Percentiles rank a stretch among this genome's conserved stretches.
These are phyloP conservation scores for Spheniscus humboldti DNA, from an alignment of 2,797 vertebrate species.

Conservation along the genomic window DNA sequence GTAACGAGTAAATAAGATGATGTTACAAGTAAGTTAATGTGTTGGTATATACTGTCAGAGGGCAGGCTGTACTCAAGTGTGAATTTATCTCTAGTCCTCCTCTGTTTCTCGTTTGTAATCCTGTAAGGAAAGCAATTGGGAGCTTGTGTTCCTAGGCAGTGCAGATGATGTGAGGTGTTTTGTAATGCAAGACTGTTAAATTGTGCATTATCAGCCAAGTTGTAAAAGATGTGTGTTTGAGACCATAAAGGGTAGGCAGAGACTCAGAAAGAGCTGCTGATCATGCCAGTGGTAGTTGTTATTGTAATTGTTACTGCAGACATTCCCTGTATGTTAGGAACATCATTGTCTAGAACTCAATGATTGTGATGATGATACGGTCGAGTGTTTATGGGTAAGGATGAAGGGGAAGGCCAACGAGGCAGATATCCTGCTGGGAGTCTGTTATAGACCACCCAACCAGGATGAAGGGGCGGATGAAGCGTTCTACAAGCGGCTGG, in stretches of 20 bases:
- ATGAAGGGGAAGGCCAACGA: too few relatives aligned
- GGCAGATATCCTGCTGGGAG: too few relatives aligned
- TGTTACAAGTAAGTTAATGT: background rate
- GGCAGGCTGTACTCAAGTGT: background rate
- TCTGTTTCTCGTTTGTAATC: background rate
- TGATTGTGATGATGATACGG: too few relatives aligned
- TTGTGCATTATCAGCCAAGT: background rate
- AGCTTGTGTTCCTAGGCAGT: background rate
- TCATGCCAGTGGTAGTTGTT: background rate
- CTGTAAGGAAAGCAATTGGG: background rate
- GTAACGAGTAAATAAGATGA: background rate
- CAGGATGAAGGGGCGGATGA: too few relatives aligned
- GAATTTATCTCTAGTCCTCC: background rate
- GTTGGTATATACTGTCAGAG: background rate
- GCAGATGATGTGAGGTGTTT: background rate
- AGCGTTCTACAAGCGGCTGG: too few relatives aligned
- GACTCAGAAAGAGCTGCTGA: background rate
- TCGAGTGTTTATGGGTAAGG: too few relatives aligned
- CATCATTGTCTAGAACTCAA: too few relatives aligned
- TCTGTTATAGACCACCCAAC: too few relatives aligned
- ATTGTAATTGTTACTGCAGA: background rate
- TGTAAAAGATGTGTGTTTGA: background rate
- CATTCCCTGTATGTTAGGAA: too few relatives aligned
- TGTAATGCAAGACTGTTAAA: background rate
- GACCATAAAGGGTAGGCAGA: background rate